Base-by-base conservation (phyloP, 1,140 invertebrate species). In the Heliconius congener region DNA sequence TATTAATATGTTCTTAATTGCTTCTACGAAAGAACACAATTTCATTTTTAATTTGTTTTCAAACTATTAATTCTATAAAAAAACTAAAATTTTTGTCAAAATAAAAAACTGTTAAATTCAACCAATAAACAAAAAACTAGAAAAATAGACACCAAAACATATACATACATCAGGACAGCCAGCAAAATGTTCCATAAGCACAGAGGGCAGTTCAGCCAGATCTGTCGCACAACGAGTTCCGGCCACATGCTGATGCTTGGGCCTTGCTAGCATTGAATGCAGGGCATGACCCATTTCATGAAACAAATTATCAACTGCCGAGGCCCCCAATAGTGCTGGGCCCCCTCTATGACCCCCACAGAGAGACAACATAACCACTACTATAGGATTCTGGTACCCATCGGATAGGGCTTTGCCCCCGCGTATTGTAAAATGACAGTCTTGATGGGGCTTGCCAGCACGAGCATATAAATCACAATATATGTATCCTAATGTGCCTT, bases 271-370 rank as follows among this genome's bases (percentile, higher is more conserved):
- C 98, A 99, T 99, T 8, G 99, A 99, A 94, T 99, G 99, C 95
- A 99, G 97, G 8, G 99, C 99, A 95, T 99, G 99, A 0, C 99
- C 99, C 97, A 99, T 98, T 95, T 99, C 99, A 90, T 99, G 99
- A 94, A 99, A 99, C 42, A 99, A 94, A 95, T 99, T 99, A 91
- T 99, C 99, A 16, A 99, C 97, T 81, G 97, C 97, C 19, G 96
- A 95, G 1, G 98, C 97, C 52, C 96, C 96, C 30, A 99, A 95
- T 55, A 99, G 94, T 50, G 97, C 97, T 3, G 98, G 98, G 74
- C 95, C 96, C 1, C 95, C 96, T 95, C 97, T 97, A 79, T 96
- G 95, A 1, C 98, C 97, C 3, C 96, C 94, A 19, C 96, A 96
- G 72, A 99, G 95, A 79, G 98, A 99, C 74, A 99, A 93, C 96